Evolutionary conservation across 2,797 vertebrate species (phyloP), one percentile per base, ranked within the genome.

Genomic region (Malacoraja senta): DNA sequence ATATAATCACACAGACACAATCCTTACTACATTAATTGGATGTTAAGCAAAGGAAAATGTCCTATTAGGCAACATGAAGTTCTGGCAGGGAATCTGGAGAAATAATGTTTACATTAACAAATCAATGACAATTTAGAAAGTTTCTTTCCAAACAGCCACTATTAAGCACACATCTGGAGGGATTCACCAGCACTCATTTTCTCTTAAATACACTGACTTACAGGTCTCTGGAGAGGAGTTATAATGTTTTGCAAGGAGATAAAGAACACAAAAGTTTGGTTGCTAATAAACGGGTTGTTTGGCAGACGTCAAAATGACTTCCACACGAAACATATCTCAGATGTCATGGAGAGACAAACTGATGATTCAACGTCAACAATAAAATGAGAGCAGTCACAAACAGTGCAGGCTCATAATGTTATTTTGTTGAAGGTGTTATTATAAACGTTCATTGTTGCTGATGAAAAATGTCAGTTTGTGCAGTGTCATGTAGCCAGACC

Each of bases 241-340:
- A 74, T 17, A 76, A 44, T 92, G 90, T 92, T 92, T 92, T 92
- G 44, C 90, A 74, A 74, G 32, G 71, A 76, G 90, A 76, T 92
- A 76, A 29, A 29, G 90, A 91, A 92, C 71, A 76, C 71, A 76
- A 76, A 76, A n/a, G 26, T 58, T 92, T 76, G 90, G 71, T 76
- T 92, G 90, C 68, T 92, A 76, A 92, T 76, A 92, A 38, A 92
- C 9, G 90, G 35, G 71, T 74, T 53, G 8, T 92, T 72, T 92
- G 90, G 71, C 90, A 92, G 76, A 71, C 26, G 72, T 76, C 68
- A 92, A 92, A 92, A 94, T 95, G 93, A 93, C 95, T 95, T 94
- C 93, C 72, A 94, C 21, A 24, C 93, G 94, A 94, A 94, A 94
- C 94, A 94, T 0, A 88, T 74, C 94, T 83, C 79, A 93, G 83